Evolutionary conservation across 1,140 invertebrate genomes (phyloP).

Genomic region (Drosophila parabipectinata): DNA sequence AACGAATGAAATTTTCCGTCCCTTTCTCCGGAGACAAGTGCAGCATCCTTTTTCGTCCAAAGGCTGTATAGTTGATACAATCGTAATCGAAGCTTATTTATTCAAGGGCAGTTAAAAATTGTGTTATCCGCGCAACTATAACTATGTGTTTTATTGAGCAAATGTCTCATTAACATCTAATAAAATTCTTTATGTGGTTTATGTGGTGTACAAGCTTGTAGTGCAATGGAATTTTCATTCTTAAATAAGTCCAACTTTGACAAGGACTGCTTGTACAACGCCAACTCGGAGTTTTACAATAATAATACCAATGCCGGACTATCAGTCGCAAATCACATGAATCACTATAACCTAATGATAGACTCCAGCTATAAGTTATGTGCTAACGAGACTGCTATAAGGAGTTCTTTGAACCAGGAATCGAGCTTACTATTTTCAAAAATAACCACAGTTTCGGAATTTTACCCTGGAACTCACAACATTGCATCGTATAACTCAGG

Average conservation of each 20-base stretch:
- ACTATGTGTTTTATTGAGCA: conserved; percentile 60
- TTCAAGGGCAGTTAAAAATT: conserved; percentile 74
- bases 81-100: conserved; percentile 74
- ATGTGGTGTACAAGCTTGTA: conserved; percentile 7
- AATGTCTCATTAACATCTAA: conserved; percentile 44
- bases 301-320: conserved; percentile 49
- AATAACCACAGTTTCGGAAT: conserved; percentile 70
- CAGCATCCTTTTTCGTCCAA: conserved; percentile 69
- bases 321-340: conserved; percentile 64
- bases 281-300: conserved; percentile 57
- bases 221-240: conserved; percentile 78
- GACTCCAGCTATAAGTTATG: conserved; percentile 66
- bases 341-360: conserved; percentile 68
- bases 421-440: conserved; percentile 72
- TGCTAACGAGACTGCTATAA: conserved; percentile 64
- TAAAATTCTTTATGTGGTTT: conserved; percentile 47
- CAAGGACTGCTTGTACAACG: conserved; percentile 68
- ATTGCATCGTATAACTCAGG: conserved; percentile 62
- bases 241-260: conserved; percentile 69
- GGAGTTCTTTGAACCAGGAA: conserved; percentile 63
- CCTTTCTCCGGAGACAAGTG: conserved; percentile 58
- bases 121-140: conserved; percentile 53
- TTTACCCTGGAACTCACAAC: conserved; percentile 63
- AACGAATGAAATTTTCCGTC: conserved; percentile 59
- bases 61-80: conserved; percentile 64